Evolutionary conservation across 2,797 vertebrate genomes (phyloP), one percentile per base, ranked within the genome.

Genomic region (Labeo calbasu): DNA sequence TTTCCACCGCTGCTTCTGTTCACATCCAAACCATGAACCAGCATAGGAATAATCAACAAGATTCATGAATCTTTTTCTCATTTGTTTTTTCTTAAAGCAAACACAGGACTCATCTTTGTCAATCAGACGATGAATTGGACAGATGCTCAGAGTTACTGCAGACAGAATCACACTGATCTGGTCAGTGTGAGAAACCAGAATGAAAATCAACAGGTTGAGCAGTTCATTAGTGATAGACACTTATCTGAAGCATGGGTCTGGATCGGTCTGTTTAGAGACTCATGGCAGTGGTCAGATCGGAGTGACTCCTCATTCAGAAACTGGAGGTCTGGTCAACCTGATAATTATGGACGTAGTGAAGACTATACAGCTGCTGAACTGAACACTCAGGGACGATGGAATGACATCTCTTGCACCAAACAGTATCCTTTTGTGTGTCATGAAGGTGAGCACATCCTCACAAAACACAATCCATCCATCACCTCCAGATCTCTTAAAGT

Each of bases 341-440:
- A 0, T n/a, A 23, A 32, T 53, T 0, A 0, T 50, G 23, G 7
- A 71, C n/a, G 6, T 0, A 0, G 0, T 48, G 43, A 50, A 17
- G 2, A 11, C 14, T 72, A 46, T 28, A 0, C 25, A 36, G 0
- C 0, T 0, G 5, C 36, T 1, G 0, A 0, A 1, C 0, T 0
- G 1, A 0, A 13, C 0, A 0, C 0, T 43, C 19, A 0, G 5
- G 0, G 21, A 0, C 5, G 3, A 46, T 69, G 66, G 66, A 0
- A 0, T 13, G 66, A 69, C 21, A 0, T 0, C 66, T 0, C 2
- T 1, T 69, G 66, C 36, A 1, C 0, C 2, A 0, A 0, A 0
- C 0, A 0, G 1, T 0, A 0, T 13, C 2, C 21, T 69, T 69
- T 69, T 14, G 36, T 66, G 65, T 69, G 66, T 46, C 36, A 69